phyloP scores from a whole-genome alignment of 1,140 invertebrate genomes.

The Drosophila sulfurigaster region DNA sequence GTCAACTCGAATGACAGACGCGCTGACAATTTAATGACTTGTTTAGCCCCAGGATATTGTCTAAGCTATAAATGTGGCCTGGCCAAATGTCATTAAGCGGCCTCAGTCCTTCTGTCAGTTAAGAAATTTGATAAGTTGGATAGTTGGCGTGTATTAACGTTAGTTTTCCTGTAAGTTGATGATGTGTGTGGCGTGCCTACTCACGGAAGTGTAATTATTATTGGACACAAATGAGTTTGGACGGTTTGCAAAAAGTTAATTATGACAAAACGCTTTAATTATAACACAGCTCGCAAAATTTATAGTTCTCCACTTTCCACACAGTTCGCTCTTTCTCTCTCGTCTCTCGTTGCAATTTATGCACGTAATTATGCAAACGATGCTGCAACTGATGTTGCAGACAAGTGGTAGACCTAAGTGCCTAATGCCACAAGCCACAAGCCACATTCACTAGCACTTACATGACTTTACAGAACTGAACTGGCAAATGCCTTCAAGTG shows the following conservation, averaged over 20 bases:
- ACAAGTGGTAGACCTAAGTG: constrained; percentile 4
- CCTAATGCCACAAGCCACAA: constrained; percentile 6
- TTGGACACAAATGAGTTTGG: constrained; percentile 36
- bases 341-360: neutral
- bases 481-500: constrained; percentile 1
- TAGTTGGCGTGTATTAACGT: constrained; percentile 5
- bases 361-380: constrained; percentile 12
- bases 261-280: constrained; percentile 44
- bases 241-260: constrained; percentile 51
- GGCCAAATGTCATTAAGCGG: constrained; percentile 43
- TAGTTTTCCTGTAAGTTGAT: neutral
- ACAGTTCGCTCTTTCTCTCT: neutral
- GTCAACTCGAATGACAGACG: constrained; percentile 16
- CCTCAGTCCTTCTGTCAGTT: constrained; percentile 12
- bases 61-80: constrained; percentile 7
- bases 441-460: constrained; percentile 11
- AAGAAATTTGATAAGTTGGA: constrained; percentile 48
- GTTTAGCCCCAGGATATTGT: constrained; percentile 21
- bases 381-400: neutral
- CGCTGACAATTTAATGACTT: constrained; percentile 45
- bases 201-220: constrained; percentile 25
- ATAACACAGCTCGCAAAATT: constrained; percentile 12
- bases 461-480: constrained; percentile 1
- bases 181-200: constrained; percentile 21
- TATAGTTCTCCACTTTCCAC: no score